These are phyloP conservation scores for Neoseiulus cucumeris DNA, from an alignment of 1,140 invertebrate genomes.

Conservation along the genomic window DNA sequence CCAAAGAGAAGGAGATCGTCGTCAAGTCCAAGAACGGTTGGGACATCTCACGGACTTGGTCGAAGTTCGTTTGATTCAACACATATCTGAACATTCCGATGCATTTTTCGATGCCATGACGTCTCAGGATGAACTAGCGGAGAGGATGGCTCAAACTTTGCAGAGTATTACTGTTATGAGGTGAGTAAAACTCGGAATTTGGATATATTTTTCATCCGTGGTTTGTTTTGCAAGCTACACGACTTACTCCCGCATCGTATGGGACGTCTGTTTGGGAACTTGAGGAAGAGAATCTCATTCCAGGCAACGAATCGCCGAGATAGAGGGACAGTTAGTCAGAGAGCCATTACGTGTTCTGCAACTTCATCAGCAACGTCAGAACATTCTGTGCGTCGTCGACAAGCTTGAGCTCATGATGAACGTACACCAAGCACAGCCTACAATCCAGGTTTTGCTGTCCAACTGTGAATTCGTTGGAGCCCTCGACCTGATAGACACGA, in stretches of 20 bases:
- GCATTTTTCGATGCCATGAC: constrained; percentile 94
- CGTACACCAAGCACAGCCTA: constrained; percentile 91
- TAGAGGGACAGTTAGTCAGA: constrained; percentile 55
- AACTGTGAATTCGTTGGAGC: constrained; percentile 94
- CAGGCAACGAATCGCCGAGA: constrained; percentile 36
- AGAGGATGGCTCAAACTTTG: constrained; percentile 54
- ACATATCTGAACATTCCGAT: constrained; percentile 84
- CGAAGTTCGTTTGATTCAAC: constrained; percentile 81
- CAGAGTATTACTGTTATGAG: neutral
- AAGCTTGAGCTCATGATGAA: constrained; percentile 69
- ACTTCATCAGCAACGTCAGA: constrained; percentile 26
- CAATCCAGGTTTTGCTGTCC: constrained; percentile 63
- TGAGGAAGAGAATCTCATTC: too few species aligned
- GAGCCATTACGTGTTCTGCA: constrained; percentile 54
- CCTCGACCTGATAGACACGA: constrained; percentile 83
- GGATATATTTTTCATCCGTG: too few species aligned
- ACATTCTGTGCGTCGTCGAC: constrained; percentile 17
- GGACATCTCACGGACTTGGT: constrained; percentile 85
- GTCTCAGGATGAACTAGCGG: constrained; percentile 77
- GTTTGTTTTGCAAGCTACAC: too few species aligned
- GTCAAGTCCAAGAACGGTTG: constrained; percentile 32
- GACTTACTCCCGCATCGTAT: too few species aligned
- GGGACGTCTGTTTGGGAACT: too few species aligned
- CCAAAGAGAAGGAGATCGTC: constrained; percentile 39
- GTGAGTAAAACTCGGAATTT: constrained; percentile 12